Conservation (phyloP, 1,140 invertebrate genomes). For the Papilio machaon region DNA sequence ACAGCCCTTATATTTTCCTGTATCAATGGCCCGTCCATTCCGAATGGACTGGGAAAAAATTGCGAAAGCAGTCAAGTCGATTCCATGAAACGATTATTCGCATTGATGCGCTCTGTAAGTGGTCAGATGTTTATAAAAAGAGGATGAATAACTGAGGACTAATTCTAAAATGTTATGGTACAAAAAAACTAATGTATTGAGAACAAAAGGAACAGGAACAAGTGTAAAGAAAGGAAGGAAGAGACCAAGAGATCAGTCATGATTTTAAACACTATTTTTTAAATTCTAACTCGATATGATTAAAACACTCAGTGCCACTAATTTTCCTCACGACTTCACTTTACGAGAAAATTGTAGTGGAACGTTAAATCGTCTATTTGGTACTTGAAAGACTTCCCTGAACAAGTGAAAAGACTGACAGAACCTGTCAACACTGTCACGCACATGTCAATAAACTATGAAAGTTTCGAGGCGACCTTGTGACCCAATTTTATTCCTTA, state of each 20-base stretch:
- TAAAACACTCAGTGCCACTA: too few relatives aligned
- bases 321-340: too few relatives aligned
- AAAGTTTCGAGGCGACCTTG: neutral
- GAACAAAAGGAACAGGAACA: neutral
- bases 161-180: neutral
- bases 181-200: neutral
- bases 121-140: neutral
- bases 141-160: neutral
- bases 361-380: too few relatives aligned
- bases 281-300: too few relatives aligned
- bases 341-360: neutral
- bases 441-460: neutral
- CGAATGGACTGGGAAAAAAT: conserved; percentile 18
- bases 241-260: too few relatives aligned
- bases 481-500: neutral
- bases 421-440: neutral
- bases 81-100: conserved; percentile 23
- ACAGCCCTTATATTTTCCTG: conserved; percentile 16
- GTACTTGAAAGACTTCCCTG: too few relatives aligned
- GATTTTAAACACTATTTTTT: too few relatives aligned
- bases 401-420: neutral
- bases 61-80: conserved; percentile 1
- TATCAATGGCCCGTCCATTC: conserved; percentile 17
- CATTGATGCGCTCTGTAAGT: conserved; percentile 16
- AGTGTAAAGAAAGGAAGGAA: too few relatives aligned